These are phyloP conservation scores for Bursaphelenchus okinawaensis DNA, from an alignment of 2,888 invertebrate species.

Conservation along the genomic window DNA sequence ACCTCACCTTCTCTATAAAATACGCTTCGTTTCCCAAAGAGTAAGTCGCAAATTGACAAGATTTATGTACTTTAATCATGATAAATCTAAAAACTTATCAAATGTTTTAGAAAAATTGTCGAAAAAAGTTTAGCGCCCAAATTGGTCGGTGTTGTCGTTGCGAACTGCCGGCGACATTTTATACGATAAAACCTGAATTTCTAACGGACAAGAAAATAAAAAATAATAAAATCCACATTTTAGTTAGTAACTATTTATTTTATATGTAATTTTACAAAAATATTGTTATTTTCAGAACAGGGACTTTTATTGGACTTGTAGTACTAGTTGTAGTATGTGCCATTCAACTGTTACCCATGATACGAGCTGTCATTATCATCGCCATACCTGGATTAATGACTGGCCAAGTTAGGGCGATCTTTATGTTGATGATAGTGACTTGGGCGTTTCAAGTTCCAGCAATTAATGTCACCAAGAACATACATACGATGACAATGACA, in stretches of 20 bases:
- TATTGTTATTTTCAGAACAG: conserved; percentile 25
- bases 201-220: no score
- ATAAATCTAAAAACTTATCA: no score
- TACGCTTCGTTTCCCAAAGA: conserved; percentile 30
- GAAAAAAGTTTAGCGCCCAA: no score
- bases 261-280: background rate
- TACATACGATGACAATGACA: conserved; percentile 38
- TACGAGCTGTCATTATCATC: conserved; percentile 25
- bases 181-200: no score
- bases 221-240: no score
- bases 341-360: conserved; percentile 31
- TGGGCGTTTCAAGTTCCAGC: conserved; percentile 39
- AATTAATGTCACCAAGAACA: conserved; percentile 40
- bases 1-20: conserved; percentile 36
- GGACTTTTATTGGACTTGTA: conserved; percentile 27
- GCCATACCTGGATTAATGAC: conserved; percentile 28
- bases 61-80: no score
- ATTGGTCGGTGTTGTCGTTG: no score
- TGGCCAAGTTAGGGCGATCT: conserved; percentile 21
- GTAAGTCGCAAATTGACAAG: no score
- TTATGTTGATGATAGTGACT: conserved; percentile 25
- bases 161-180: no score
- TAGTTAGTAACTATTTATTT: no score
- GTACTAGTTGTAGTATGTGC: conserved; percentile 32
- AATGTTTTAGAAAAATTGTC: no score